Conservation (phyloP, 2,888 invertebrate genomes). For the Bellardia pandia region DNA sequence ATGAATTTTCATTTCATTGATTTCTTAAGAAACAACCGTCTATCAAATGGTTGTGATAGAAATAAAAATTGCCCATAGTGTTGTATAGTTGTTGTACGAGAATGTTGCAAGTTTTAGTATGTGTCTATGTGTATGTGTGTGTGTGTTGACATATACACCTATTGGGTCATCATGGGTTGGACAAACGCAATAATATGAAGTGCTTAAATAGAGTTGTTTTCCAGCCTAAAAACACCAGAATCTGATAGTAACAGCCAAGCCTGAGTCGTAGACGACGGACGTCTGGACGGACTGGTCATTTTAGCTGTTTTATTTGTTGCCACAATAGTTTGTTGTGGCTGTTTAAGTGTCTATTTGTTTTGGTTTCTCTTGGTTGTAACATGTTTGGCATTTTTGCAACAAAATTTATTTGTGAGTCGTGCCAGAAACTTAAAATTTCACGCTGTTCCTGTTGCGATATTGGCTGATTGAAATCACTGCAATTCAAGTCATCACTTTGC, state of each 20-base stretch:
- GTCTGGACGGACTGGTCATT: conserved; percentile 11
- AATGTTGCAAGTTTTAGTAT: not conserved
- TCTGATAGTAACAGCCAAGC: conserved; percentile 50
- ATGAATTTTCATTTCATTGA: conserved; percentile 72
- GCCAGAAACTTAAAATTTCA: conserved; percentile 66
- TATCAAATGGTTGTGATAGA: conserved; percentile 66
- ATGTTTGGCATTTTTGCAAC: conserved; percentile 74
- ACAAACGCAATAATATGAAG: conserved; percentile 67
- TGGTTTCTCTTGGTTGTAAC: conserved; percentile 36
- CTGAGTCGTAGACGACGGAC: too few relatives aligned
- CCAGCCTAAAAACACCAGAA: conserved; percentile 61
- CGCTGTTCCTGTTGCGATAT: conserved; percentile 76
- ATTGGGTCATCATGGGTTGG: conserved; percentile 73
- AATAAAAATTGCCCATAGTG: conserved; percentile 57
- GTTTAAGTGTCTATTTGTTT: conserved; percentile 3
- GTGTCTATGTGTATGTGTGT: conserved; percentile 17
- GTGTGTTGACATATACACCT: conserved; percentile 68
- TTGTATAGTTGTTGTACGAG: conserved; percentile 15
- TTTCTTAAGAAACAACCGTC: conserved; percentile 72
- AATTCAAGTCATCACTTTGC: conserved; percentile 54
- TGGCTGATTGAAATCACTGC: conserved; percentile 81
- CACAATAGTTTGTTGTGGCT: conserved; percentile 22
- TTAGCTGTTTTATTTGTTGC: conserved; percentile 42
- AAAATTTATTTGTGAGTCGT: conserved; percentile 76
- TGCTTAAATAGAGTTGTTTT: conserved; percentile 74